phyloP scores from a whole-genome alignment of 2,113 vertebrate species.

The Nibea albiflora region DNA sequence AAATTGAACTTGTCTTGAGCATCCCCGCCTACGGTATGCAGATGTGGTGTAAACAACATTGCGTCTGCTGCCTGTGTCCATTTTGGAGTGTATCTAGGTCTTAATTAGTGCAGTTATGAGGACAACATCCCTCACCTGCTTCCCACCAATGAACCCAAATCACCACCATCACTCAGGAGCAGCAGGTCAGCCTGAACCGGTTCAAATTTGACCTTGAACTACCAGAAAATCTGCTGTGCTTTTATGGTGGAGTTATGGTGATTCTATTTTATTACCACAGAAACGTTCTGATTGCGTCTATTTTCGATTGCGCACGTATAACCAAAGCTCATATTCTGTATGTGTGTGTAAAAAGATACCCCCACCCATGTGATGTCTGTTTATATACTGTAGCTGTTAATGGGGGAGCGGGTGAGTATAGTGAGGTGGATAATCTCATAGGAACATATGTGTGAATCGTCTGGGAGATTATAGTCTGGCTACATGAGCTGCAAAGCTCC shows the following conservation, averaged over 20 bases:
- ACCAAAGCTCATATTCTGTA: background rate
- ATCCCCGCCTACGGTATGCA: background rate
- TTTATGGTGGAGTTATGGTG: background rate
- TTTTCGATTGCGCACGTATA: background rate
- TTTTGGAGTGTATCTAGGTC: background rate
- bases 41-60: background rate
- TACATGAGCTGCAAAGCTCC: constrained; percentile 70
- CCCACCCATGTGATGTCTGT: constrained; percentile 38
- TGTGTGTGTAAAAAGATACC: constrained; percentile 37
- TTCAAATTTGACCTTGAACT: too few relatives aligned
- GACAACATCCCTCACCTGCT: background rate
- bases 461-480: constrained; percentile 79
- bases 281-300: background rate
- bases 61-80: background rate
- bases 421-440: constrained; percentile 65
- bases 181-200: too few relatives aligned
- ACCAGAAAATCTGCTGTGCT: background rate
- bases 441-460: constrained; percentile 79
- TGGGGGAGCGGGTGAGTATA: background rate
- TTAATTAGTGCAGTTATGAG: background rate
- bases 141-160: background rate
- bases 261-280: background rate
- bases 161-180: too few relatives aligned
- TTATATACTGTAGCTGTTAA: constrained; percentile 43
- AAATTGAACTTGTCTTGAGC: background rate